phyloP scores from a whole-genome alignment of 2,797 vertebrate genomes.

The Masticophis lateralis region DNA sequence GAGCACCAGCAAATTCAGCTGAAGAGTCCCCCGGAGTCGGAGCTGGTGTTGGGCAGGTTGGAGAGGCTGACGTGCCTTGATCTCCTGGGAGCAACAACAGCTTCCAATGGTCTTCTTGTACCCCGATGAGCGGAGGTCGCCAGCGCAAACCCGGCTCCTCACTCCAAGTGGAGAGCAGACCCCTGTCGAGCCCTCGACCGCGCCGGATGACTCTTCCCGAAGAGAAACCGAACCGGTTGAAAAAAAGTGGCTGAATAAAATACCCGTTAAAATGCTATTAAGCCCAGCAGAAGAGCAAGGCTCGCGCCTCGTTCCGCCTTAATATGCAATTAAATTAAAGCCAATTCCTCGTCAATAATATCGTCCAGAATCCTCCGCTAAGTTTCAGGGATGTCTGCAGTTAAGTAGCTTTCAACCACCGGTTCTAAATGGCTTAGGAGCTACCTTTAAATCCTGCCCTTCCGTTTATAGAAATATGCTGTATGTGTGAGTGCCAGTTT shows the following conservation, averaged over 20 bases:
- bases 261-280: conserved; percentile 66
- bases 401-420: conserved; percentile 75
- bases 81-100: neutral
- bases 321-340: conserved; percentile 72
- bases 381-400: conserved; percentile 68
- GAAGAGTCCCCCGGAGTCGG: conserved; percentile 21
- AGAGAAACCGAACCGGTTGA: conserved; percentile 71
- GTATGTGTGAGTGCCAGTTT: conserved; percentile 70
- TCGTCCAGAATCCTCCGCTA: conserved; percentile 66
- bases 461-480: conserved; percentile 69
- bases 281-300: conserved; percentile 53
- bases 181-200: conserved; percentile 73
- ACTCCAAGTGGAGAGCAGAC: conserved; percentile 52
- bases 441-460: conserved; percentile 73
- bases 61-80: neutral
- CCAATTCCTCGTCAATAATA: conserved; percentile 73
- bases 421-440: conserved; percentile 67
- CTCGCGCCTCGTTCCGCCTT: conserved; percentile 60
- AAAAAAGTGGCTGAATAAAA: conserved; percentile 76
- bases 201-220: conserved; percentile 76
- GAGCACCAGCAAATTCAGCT: too few species aligned
- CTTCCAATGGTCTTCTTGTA: neutral
- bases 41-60: neutral
- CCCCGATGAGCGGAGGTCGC: neutral
- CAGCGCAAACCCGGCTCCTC: conserved; percentile 53